These are phyloP conservation scores for Paramormyrops kingsleyae DNA, from an alignment of 2,113 vertebrate genomes.

Conservation along the genomic window DNA sequence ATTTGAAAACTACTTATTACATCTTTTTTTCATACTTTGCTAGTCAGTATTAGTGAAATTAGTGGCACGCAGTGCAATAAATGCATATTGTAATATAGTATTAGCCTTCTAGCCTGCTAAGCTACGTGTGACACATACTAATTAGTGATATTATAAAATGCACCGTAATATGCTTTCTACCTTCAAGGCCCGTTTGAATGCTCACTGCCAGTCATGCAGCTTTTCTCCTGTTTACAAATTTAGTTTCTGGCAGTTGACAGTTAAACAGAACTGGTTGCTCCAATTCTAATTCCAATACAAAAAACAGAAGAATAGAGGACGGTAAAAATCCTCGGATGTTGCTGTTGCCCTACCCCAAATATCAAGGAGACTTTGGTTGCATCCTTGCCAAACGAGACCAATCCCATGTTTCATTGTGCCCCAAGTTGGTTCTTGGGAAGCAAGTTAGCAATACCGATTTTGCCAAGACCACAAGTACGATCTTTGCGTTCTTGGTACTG, in stretches of 20 bases:
- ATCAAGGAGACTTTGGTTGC: background rate
- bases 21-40: background rate
- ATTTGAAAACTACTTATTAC: too few species aligned
- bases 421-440: background rate
- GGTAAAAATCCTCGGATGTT: background rate
- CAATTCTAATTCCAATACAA: background rate
- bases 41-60: background rate
- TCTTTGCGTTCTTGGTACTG: too few species aligned
- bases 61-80: background rate
- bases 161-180: background rate
- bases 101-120: background rate
- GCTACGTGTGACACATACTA: background rate
- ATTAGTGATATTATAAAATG: background rate
- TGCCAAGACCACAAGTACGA: background rate
- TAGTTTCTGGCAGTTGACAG: background rate
- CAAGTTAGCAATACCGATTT: background rate
- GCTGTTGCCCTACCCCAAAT: background rate
- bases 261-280: background rate
- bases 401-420: background rate
- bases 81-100: background rate
- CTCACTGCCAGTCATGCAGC: background rate
- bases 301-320: background rate
- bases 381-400: background rate
- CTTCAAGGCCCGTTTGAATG: background rate
- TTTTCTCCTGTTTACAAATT: background rate